Percentiles rank a stretch among this genome's conserved stretches.
phyloP scores from a whole-genome alignment of 2,888 invertebrate species.

The Drosophila sordidula region DNA sequence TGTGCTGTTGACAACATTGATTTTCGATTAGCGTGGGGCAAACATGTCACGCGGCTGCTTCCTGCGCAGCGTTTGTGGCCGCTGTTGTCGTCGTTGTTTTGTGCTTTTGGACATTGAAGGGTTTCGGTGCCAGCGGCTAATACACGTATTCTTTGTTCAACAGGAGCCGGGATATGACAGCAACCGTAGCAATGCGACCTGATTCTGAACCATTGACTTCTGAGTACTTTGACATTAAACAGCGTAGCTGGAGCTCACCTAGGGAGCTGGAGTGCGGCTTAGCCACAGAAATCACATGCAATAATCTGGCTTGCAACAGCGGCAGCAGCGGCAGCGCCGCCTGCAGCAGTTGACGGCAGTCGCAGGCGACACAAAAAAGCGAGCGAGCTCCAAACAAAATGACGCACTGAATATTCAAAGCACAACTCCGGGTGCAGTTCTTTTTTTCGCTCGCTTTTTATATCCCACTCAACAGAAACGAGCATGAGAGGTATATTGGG shows the following conservation, averaged over 20 bases:
- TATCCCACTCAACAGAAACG: not conserved
- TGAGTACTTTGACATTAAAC: constrained; percentile 61
- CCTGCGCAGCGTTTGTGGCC: constrained; percentile 21
- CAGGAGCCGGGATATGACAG: constrained; percentile 46
- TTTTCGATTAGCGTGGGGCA: constrained; percentile 70
- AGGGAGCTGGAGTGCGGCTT: constrained; percentile 7
- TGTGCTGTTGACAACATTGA: constrained; percentile 68
- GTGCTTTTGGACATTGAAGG: constrained; percentile 51
- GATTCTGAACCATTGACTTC: constrained; percentile 74
- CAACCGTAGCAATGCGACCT: constrained; percentile 68
- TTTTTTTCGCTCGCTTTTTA: constrained; percentile 5
- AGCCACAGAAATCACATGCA: constrained; percentile 58
- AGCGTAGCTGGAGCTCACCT: constrained; percentile 2
- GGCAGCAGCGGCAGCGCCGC: constrained; percentile 10
- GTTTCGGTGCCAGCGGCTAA: constrained; percentile 51
- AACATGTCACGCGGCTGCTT: constrained; percentile 49
- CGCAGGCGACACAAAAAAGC: not conserved
- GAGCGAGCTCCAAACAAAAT: constrained; percentile 42
- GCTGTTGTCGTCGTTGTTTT: constrained; percentile 6
- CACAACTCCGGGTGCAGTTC: constrained; percentile 57
- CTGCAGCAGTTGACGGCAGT: not conserved
- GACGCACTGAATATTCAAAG: constrained; percentile 78
- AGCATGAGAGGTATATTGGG: not conserved
- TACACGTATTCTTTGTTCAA: constrained; percentile 41
- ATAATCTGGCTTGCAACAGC: constrained; percentile 70